phyloP scores from a whole-genome alignment of 30 jellyfish, hydroid and myxozoan genomes.

The Cassiopea andromeda region DNA sequence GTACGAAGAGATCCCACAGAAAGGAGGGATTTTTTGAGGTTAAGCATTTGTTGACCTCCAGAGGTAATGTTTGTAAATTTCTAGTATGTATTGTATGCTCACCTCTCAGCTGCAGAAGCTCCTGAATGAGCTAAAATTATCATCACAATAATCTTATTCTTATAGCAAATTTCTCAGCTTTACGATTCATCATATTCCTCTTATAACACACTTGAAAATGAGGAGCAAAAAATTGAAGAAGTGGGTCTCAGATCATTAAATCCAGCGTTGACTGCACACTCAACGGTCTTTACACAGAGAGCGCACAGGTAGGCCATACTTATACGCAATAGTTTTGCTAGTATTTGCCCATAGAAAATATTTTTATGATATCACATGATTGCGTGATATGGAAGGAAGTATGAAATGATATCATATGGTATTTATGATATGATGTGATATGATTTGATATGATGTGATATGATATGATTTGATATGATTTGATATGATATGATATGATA shows the following conservation, averaged over 20 bases:
- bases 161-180: constrained; percentile 59
- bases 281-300: constrained; percentile 44
- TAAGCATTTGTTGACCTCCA: too few species aligned
- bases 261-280: constrained; percentile 49
- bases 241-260: background rate
- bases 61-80: too few species aligned
- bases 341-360: too few species aligned
- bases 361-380: too few species aligned
- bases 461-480: background rate
- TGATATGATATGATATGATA: background rate
- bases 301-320: constrained; percentile 44
- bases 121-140: too few species aligned
- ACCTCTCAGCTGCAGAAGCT: too few species aligned
- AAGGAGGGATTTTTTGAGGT: too few species aligned
- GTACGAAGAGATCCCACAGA: too few species aligned
- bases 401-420: background rate
- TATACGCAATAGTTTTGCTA: too few species aligned
- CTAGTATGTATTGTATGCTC: too few species aligned
- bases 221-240: constrained; percentile 27
- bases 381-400: too few species aligned
- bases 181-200: constrained; percentile 89
- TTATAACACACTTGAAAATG: constrained; percentile 59
- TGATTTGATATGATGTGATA: background rate
- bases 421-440: background rate
- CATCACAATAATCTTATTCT: too few species aligned